Percentiles rank a stretch among this genome's conserved stretches.
These are phyloP conservation scores for Tillus elongatus DNA, from an alignment of 2,888 invertebrate genomes.

Conservation along the genomic window DNA sequence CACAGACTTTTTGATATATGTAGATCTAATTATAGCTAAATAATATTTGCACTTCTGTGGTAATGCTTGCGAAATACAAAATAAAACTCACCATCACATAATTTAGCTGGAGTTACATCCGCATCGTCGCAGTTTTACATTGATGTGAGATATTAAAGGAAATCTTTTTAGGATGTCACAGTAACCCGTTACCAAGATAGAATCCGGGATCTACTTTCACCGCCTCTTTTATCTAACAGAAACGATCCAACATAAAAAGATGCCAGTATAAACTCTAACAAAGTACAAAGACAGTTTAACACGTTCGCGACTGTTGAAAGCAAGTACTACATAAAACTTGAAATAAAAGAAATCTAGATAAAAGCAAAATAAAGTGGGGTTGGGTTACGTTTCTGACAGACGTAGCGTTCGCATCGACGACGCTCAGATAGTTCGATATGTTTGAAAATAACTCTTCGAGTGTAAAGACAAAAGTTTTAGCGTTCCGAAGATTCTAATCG, in stretches of 20 bases:
- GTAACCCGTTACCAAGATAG: background rate
- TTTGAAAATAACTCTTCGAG: background rate
- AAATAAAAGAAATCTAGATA: slow-evolving; percentile 1
- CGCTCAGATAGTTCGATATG: background rate
- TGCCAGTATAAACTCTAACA: background rate
- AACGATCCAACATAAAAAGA: background rate
- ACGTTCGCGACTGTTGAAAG: background rate
- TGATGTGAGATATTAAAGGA: too few relatives aligned
- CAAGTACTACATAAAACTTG: background rate
- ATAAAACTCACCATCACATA: too few relatives aligned
- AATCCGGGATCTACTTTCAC: slow-evolving; percentile 1
- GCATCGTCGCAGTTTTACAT: too few relatives aligned
- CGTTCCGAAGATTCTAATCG: background rate
- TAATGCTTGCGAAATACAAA: too few relatives aligned
- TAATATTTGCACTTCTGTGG: too few relatives aligned
- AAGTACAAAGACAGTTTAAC: slow-evolving; percentile 2
- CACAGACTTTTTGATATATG: too few relatives aligned
- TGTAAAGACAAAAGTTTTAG: background rate
- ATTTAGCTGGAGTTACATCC: too few relatives aligned
- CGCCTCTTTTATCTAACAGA: background rate
- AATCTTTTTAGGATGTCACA: background rate
- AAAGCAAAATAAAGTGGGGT: slow-evolving; percentile 3
- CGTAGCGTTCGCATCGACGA: background rate
- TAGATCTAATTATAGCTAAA: too few relatives aligned
- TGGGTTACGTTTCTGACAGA: background rate